Evolutionary conservation across 2,888 invertebrate genomes (phyloP), one percentile per base, ranked within the genome.

Genomic region (Orthosia gracilis): DNA sequence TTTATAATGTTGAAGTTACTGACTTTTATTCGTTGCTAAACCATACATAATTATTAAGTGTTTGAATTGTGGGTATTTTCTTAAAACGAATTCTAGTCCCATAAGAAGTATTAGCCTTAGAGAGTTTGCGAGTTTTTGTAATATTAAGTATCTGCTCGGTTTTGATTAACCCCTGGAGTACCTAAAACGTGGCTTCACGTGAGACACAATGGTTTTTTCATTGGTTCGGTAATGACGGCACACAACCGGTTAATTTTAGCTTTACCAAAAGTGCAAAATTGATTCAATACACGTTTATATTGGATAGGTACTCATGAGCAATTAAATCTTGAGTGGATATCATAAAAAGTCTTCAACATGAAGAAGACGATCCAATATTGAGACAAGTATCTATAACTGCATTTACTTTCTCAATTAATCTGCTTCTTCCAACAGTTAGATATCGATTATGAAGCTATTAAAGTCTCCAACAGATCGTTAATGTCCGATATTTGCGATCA

Each of bases 401-500:
- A 40, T 45, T 26, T n/a, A 50, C 12, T 45, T 73, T 45, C 18
- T 67, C 55, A 40, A 58, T 50, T 12, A 68, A 54, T 49, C 26
- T 23, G 26, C 12, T 49, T 72, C 49, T 26, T n/a, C 12, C 13
- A 62, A 57, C 59, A 83, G 70, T 83, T 54, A 65, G 47, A 62
- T 21, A 73, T 57, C 72, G 17, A 79, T 83, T 71, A 79, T 61
- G 70, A 58, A n/a, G 23, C 68, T 31, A 67, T 83, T 73, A 76
- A 76, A 69, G 31, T 61, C 64, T 13, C 57, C 64, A 76, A 59
- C 59, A 74, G 76, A 64, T 85, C 67, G 67, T 82, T 77, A 77
- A 78, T 61, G 26, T 52, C 47, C 50, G 72, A 75, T 85, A 76
- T 78, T 55, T 63, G 49, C 66, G 62, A 83, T 81, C 52, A 83